Percentiles rank a stretch among this genome's conserved stretches.
Evolutionary conservation across 2,797 vertebrate genomes (phyloP).

Genomic region (Dallia pectoralis): DNA sequence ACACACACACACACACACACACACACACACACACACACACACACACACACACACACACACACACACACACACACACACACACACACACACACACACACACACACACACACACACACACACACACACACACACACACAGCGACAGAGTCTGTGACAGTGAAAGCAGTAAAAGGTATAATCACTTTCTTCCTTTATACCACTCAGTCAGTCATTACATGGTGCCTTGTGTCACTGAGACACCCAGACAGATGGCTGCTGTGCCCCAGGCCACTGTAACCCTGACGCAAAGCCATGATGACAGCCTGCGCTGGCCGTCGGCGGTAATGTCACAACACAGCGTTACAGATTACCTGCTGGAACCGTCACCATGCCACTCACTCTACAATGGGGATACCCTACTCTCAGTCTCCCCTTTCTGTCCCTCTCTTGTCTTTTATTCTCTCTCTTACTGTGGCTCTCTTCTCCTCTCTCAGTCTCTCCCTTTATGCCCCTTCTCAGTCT

Average conservation of each 20-base stretch:
- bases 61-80: not conserved
- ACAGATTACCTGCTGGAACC: too few relatives aligned
- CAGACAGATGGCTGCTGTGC: not conserved
- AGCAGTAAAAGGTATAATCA: not conserved
- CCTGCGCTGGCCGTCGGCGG: not conserved
- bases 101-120: not conserved
- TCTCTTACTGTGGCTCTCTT: too few relatives aligned
- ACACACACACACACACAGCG: not conserved
- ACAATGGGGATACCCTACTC: not conserved
- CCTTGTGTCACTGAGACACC: not conserved
- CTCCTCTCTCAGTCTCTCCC: too few relatives aligned
- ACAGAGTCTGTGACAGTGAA: not conserved
- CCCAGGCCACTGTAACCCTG: conserved; percentile 3
- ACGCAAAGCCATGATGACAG: conserved; percentile 5
- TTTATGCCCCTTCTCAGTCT: too few relatives aligned
- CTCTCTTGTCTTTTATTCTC: too few relatives aligned
- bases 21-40: not conserved
- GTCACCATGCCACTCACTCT: not conserved
- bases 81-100: not conserved
- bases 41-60: not conserved
- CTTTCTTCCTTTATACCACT: not conserved
- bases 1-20: conserved; percentile 8
- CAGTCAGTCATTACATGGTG: not conserved
- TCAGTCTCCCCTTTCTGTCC: too few relatives aligned
- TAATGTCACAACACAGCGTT: not conserved